Evolutionary conservation across 1,140 invertebrate species (phyloP).

Genomic region (Apocrypta bakeri): DNA sequence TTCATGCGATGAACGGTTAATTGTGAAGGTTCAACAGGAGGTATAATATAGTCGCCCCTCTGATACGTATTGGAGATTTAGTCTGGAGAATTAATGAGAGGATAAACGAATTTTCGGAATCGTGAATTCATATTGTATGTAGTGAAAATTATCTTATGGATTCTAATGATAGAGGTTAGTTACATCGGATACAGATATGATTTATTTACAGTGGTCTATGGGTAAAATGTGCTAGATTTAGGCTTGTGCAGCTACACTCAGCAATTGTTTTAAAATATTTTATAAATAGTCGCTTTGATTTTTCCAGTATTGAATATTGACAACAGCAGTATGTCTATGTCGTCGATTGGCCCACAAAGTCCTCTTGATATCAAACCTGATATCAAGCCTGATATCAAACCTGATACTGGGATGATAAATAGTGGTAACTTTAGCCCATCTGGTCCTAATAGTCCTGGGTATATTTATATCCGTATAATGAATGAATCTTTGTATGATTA

Average conservation of each 20-base stretch:
- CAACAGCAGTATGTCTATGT: constrained; percentile 79
- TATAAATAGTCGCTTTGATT: constrained; percentile 52
- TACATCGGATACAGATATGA: not conserved
- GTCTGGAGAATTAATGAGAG: not conserved
- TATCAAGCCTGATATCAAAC: constrained; percentile 89
- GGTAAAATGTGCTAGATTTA: not conserved
- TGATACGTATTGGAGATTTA: not conserved
- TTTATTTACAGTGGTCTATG: not conserved
- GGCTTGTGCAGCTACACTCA: not conserved
- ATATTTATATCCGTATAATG: constrained; percentile 56
- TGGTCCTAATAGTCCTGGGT: constrained; percentile 80
- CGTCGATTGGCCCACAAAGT: constrained; percentile 85
- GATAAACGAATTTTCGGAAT: not conserved
- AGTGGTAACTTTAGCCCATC: constrained; percentile 80
- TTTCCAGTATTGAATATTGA: constrained; percentile 80
- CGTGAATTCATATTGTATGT: not conserved
- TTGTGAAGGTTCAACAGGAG: not conserved
- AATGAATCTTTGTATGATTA: not conserved
- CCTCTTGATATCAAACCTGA: constrained; percentile 91
- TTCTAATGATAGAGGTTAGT: constrained; percentile 71
- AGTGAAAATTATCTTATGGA: constrained; percentile 60
- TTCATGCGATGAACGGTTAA: not conserved
- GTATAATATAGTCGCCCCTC: not conserved
- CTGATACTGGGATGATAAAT: constrained; percentile 85
- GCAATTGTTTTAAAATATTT: not conserved